Evolutionary conservation across 2,113 vertebrate genomes (phyloP), one percentile per base, ranked within the genome.

Genomic region (Oncorhynchus gorbuscha): DNA sequence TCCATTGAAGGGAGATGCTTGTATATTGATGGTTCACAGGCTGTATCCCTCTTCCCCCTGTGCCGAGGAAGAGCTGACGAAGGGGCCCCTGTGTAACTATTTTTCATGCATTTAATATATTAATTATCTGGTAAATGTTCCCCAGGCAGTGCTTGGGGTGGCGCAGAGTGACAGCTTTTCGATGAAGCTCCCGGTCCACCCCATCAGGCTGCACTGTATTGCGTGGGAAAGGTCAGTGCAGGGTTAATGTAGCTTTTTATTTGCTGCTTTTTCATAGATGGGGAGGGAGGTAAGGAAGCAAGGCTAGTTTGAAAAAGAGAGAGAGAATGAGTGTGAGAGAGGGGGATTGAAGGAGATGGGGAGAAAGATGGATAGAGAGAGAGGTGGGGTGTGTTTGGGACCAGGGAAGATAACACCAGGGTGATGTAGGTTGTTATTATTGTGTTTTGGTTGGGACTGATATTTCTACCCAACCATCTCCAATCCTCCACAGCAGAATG

Each of bases 31-130:
- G 96, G 96, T 96, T 95, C 89, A 89, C 95, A 96, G 95, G 94
- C 96, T 96, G 96, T 96, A 97, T 97, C 95, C 95, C 96, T 97
- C 95, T 96, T 94, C 93, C 88, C 79, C 91, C 79, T 68, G 77
- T 86, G 84, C 81, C 73, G 78, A 89, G 85, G 93, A 92, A 94
- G 93, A 94, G 92, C 92, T 90, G 92, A 94, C 92, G 92, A 94
- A 88, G 92, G 91, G 92, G 89, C 85, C 77, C 86, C 96, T 96
- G 94, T 96, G 94, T 97, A 99, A 98, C 97, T 99, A 98, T 99
- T 99, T 99, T 98, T 99, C 97, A 98, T 98, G 97, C 97, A 97
- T 99, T 99, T 98, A 99, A 99, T 99, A 98, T 99, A 99, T 99
- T 99, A 99, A 99, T 99, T 99, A 99, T 98, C 95, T 71, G 26